Evolutionary conservation across 2,888 invertebrate species (phyloP), one percentile per base, ranked within the genome.

Genomic region (Malacosoma neustria): DNA sequence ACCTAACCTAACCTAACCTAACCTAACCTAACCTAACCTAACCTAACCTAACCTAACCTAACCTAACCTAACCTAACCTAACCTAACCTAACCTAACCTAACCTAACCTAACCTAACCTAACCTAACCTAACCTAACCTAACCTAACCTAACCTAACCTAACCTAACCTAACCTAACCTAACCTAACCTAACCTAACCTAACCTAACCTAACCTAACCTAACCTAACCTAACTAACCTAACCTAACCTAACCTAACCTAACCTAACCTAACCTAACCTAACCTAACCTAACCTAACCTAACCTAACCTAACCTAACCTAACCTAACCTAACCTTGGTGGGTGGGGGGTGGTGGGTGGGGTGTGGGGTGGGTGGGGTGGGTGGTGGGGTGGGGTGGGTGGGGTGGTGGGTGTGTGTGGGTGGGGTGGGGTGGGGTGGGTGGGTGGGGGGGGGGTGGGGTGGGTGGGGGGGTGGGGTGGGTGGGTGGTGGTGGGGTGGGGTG

Each of bases 271-370:
- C 36, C 36, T 36, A 40, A 36, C 36, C 39, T 34, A 35, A 34
- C 34, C 34, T 34, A 38, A 32, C 38, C 38, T 39, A 35, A 35
- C 35, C 44, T 42, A 43, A 46, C 43, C 46, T 44, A 44, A 45
- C 45, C 49, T 44, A 45, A 47, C 42, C 45, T 42, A 43, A 45
- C 43, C 45, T 43, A 42, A 49, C 46, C 45, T 46, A 46, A 43
- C 47, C 46, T 44, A 46, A 45, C 46, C 46, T 45, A 47, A 45
- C 45, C 44, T 47, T n/a, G n/a, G n/a, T n/a, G n/a, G n/a, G n/a
- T n/a, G n/a, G n/a, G n/a, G n/a, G n/a, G n/a, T n/a, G n/a, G n/a
- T n/a, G n/a, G n/a, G n/a, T n/a, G n/a, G n/a, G n/a, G n/a, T n/a
- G n/a, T n/a, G 31, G 30, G 30, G n/a, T n/a, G n/a, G n/a, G n/a